phyloP scores from a whole-genome alignment of 2,888 invertebrate species.

The Disparrhopalites patrizii region DNA sequence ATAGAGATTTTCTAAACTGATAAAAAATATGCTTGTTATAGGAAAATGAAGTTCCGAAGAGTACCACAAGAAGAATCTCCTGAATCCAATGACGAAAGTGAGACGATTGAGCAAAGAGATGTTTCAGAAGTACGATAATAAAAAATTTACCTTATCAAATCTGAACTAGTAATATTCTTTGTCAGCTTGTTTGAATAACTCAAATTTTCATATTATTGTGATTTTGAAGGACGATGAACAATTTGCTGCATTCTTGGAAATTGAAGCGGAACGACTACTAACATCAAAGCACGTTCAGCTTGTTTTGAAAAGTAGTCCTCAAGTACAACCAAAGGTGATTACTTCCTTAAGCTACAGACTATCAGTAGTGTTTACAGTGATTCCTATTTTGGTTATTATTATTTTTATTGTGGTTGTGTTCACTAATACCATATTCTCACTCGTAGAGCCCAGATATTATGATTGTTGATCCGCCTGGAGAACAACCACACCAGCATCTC shows the following conservation, averaged over 20 bases:
- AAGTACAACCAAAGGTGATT: not conserved
- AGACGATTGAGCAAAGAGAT: not conserved
- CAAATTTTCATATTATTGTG: no score
- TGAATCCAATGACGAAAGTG: not conserved
- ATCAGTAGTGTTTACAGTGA: not conserved
- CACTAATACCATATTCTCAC: not conserved
- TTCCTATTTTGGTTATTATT: not conserved
- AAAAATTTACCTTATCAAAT: no score
- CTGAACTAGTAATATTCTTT: no score
- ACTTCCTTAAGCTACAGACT: not conserved
- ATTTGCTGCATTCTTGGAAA: slow-evolving; percentile 23
- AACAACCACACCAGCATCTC: not conserved
- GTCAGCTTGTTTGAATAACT: no score
- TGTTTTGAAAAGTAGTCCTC: not conserved
- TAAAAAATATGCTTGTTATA: not conserved
- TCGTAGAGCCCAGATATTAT: not conserved
- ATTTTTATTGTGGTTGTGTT: not conserved
- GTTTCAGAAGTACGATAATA: not conserved
- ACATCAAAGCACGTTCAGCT: not conserved
- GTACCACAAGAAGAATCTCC: not conserved
- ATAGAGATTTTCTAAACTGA: no score
- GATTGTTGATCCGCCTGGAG: no score
- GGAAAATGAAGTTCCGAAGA: not conserved
- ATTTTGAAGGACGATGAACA: slow-evolving; percentile 19
- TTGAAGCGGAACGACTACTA: slow-evolving; percentile 1